Conservation (phyloP, 2,797 vertebrate species). For the Phoeniculus purpureus region DNA sequence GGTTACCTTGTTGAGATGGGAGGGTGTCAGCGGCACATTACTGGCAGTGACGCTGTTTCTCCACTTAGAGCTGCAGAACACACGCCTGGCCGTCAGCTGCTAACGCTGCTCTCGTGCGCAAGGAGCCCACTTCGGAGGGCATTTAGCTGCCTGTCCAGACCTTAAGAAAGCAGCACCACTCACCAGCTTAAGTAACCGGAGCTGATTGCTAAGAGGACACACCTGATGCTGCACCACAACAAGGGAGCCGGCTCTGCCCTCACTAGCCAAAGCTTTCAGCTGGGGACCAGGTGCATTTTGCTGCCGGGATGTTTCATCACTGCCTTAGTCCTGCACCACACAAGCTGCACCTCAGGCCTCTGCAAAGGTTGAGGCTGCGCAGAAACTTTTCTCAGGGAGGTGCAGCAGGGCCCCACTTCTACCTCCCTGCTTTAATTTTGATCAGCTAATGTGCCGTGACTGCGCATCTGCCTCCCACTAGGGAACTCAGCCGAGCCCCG, state of each 20-base stretch:
- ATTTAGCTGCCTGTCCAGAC: slow-evolving; percentile 11
- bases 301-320: neutral
- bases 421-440: neutral
- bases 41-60: neutral
- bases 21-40: slow-evolving; percentile 17
- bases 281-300: neutral
- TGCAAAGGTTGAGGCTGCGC: neutral
- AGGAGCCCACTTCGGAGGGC: slow-evolving; percentile 2
- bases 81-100: neutral
- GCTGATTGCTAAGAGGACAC: slow-evolving; percentile 50
- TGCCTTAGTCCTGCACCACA: neutral
- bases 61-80: neutral
- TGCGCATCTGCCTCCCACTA: neutral
- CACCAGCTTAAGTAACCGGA: slow-evolving; percentile 38
- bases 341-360: neutral
- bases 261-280: slow-evolving; percentile 41
- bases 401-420: neutral
- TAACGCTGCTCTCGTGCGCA: neutral
- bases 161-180: slow-evolving; percentile 52
- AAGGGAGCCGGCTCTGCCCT: neutral
- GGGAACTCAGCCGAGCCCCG: neutral
- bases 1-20: neutral
- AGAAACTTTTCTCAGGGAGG: neutral
- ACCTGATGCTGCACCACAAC: slow-evolving; percentile 34
- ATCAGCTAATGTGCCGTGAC: neutral